These are phyloP conservation scores for Phyllotreta cruciferae DNA, from an alignment of 2,888 invertebrate genomes.

Conservation along the genomic window DNA sequence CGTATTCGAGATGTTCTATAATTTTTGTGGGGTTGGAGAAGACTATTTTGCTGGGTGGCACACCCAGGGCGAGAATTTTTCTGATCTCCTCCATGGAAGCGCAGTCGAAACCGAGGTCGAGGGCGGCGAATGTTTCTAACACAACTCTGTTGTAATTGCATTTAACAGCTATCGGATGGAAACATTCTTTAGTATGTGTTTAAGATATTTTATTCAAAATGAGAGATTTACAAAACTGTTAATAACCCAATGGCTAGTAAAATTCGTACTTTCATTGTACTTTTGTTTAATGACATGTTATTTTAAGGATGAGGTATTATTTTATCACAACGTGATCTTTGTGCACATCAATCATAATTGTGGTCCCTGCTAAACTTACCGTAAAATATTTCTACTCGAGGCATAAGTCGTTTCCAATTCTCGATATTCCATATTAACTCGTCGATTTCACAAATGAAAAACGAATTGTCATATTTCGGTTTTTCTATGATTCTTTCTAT, in stretches of 20 bases:
- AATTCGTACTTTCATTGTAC: too few relatives aligned
- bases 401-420: slow-evolving; percentile 30
- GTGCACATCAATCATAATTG: neutral
- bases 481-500: slow-evolving; percentile 29
- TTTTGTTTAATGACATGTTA: too few relatives aligned
- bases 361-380: slow-evolving; percentile 23
- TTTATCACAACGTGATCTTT: neutral
- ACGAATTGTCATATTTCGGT: slow-evolving; percentile 27
- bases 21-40: slow-evolving; percentile 69
- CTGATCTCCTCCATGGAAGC: slow-evolving; percentile 67
- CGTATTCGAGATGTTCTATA: slow-evolving; percentile 63
- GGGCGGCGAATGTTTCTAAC: slow-evolving; percentile 60
- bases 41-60: slow-evolving; percentile 63
- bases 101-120: slow-evolving; percentile 70
- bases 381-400: slow-evolving; percentile 30
- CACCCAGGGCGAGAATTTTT: slow-evolving; percentile 62
- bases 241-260: too few relatives aligned
- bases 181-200: too few relatives aligned
- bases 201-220: too few relatives aligned
- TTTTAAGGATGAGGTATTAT: neutral
- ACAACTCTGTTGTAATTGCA: slow-evolving; percentile 66
- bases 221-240: slow-evolving; percentile 33
- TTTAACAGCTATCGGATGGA: slow-evolving; percentile 72
- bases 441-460: slow-evolving; percentile 33
- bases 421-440: slow-evolving; percentile 24